Conservation (phyloP, 2,113 vertebrate species). For the Nycticorax nycticorax region DNA sequence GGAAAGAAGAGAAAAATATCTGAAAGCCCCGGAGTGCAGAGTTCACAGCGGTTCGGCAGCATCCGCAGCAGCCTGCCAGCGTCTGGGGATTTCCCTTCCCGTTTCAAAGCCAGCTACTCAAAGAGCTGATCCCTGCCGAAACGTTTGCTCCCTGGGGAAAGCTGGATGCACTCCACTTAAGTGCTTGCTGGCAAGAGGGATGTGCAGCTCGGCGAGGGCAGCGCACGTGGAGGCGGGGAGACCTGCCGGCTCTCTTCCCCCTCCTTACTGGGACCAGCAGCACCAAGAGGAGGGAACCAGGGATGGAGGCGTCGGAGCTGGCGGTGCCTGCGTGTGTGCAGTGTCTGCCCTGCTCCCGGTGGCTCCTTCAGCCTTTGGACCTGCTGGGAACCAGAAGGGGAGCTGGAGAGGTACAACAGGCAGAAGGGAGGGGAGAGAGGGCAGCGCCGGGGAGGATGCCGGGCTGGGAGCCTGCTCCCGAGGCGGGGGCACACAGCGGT, state of each 20-base stretch:
- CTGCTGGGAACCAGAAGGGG: accelerated
- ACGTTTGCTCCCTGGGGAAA: not conserved
- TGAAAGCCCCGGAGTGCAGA: not conserved
- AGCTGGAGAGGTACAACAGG: not conserved
- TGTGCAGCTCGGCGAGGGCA: not conserved
- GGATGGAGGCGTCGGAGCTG: not conserved
- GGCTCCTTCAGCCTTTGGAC: not conserved
- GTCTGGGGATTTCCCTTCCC: not conserved
- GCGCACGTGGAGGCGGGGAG: accelerated
- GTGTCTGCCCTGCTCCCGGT: accelerated
- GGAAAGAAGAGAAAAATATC: not conserved
- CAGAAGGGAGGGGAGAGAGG: not conserved
- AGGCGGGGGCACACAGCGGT: too few relatives aligned
- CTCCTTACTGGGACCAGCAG: not conserved
- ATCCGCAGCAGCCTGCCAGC: not conserved
- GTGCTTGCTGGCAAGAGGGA: not conserved
- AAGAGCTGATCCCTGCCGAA: not conserved
- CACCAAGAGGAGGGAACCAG: not conserved
- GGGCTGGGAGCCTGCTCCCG: not conserved
- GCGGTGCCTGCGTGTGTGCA: accelerated
- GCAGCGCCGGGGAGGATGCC: not conserved
- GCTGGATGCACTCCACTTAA: not conserved
- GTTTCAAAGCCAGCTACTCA: not conserved
- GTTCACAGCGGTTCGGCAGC: not conserved
- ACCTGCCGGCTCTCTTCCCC: accelerated